Percentiles rank a stretch among this genome's conserved stretches.
Conservation (phyloP, 2,113 vertebrate species). For the Hepsetus odoe region DNA sequence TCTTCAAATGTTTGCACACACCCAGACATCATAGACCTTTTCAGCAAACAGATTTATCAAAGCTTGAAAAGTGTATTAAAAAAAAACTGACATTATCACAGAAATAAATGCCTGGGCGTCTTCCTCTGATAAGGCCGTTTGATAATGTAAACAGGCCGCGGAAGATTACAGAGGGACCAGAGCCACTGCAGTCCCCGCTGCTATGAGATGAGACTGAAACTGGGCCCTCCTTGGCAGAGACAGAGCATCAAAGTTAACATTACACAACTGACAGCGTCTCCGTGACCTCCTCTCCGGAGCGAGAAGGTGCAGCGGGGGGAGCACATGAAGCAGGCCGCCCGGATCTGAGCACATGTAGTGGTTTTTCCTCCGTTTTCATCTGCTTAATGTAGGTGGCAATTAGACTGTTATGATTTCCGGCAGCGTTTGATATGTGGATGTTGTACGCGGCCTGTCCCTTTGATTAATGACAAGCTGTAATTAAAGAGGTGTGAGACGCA, state of each 20-base stretch:
- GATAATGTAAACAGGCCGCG: conserved; percentile 21
- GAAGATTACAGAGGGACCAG: conserved; percentile 7
- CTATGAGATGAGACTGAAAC: conserved; percentile 17
- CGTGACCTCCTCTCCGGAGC: not conserved
- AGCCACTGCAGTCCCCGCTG: not conserved
- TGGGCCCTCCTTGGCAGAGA: not conserved
- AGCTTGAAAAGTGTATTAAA: not conserved
- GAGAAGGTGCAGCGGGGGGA: not conserved
- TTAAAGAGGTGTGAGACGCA: conserved; percentile 33
- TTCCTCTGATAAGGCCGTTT: not conserved
- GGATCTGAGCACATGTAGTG: conserved; percentile 36
- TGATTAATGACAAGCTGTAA: conserved; percentile 36
- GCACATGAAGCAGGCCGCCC: not conserved
- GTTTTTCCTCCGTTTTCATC: conserved; percentile 37
- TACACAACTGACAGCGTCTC: not conserved
- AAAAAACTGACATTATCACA: not conserved
- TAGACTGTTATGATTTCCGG: conserved; percentile 36
- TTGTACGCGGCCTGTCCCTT: conserved; percentile 11
- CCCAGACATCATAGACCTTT: too few relatives aligned
- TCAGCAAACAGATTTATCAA: not conserved
- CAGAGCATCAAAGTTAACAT: not conserved
- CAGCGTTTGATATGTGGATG: conserved; percentile 44
- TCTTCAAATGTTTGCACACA: too few relatives aligned
- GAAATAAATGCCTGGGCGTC: not conserved
- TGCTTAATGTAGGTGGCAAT: conserved; percentile 22